Percentiles rank a stretch among this genome's conserved stretches.
Conservation (phyloP, 1,140 invertebrate species). For the Tigriopus japonicus region DNA sequence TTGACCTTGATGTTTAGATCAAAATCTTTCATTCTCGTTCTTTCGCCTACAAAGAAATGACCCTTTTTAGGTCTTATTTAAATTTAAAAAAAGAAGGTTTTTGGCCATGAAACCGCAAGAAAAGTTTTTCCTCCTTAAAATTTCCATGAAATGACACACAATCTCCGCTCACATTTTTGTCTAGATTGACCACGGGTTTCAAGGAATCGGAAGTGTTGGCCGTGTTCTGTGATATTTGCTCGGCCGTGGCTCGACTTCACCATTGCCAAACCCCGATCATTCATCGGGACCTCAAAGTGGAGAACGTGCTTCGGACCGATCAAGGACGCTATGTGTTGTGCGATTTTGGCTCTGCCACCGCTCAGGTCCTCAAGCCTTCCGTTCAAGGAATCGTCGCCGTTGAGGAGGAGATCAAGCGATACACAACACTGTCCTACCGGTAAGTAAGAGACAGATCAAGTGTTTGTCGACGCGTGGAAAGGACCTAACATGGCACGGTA, state of each 20-base stretch:
- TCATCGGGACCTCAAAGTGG: conserved; percentile 84
- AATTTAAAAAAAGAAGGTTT: too few species aligned
- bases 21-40: too few species aligned
- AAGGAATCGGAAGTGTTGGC: conserved; percentile 61
- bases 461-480: not conserved
- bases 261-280: conserved; percentile 87
- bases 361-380: conserved; percentile 47
- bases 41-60: too few species aligned
- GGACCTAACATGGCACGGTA: too few species aligned
- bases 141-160: too few species aligned
- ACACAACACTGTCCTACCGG: conserved; percentile 80
- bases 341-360: conserved; percentile 76
- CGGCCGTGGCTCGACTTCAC: conserved; percentile 77
- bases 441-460: conserved; percentile 1
- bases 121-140: too few species aligned
- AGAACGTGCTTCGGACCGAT: conserved; percentile 67
- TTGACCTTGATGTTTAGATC: too few species aligned
- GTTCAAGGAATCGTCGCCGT: conserved; percentile 48
- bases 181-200: conserved; percentile 38
- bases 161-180: too few species aligned
- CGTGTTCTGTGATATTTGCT: conserved; percentile 86
- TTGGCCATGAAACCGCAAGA: too few species aligned
- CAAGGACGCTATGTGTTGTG: conserved; percentile 59
- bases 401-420: conserved; percentile 83
- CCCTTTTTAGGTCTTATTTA: too few species aligned